Evolutionary conservation across 1,140 invertebrate genomes (phyloP).

Genomic region (Piezodorus guildinii): DNA sequence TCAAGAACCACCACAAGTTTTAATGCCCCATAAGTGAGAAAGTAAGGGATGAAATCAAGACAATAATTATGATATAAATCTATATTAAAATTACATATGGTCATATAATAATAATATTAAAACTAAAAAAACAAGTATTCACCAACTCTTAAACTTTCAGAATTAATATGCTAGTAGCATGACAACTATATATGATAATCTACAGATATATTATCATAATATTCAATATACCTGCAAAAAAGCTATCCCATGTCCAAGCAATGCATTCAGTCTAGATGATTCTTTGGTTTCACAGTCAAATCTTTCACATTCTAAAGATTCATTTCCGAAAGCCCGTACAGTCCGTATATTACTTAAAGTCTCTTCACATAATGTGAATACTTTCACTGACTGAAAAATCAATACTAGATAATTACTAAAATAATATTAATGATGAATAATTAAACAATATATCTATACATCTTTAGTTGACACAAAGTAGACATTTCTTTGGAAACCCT

Average conservation of each 20-base stretch:
- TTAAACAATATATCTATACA: neutral
- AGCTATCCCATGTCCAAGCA: constrained; percentile 80
- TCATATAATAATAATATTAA: neutral
- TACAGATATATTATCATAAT: neutral
- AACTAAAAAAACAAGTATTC: too few species aligned
- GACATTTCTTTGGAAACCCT: too few species aligned
- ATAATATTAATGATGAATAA: constrained; percentile 11
- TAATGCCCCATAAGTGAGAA: too few species aligned
- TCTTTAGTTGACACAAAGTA: too few species aligned
- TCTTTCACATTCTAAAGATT: constrained; percentile 65
- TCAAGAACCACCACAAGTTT: too few species aligned
- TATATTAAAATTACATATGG: neutral
- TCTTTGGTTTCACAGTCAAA: constrained; percentile 63
- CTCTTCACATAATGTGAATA: constrained; percentile 82
- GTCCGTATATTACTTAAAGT: constrained; percentile 85
- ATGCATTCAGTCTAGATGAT: constrained; percentile 57
- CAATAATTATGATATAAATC: too few species aligned
- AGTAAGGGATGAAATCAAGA: too few species aligned
- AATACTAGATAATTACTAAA: constrained; percentile 1
- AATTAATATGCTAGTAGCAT: too few species aligned
- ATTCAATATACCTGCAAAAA: constrained; percentile 52
- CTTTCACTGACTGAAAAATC: constrained; percentile 54
- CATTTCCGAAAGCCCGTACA: constrained; percentile 84
- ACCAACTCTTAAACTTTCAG: too few species aligned
- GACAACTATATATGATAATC: too few species aligned